These are phyloP conservation scores for Platanista minor DNA, from an alignment of 2,113 vertebrate species.

Conservation along the genomic window DNA sequence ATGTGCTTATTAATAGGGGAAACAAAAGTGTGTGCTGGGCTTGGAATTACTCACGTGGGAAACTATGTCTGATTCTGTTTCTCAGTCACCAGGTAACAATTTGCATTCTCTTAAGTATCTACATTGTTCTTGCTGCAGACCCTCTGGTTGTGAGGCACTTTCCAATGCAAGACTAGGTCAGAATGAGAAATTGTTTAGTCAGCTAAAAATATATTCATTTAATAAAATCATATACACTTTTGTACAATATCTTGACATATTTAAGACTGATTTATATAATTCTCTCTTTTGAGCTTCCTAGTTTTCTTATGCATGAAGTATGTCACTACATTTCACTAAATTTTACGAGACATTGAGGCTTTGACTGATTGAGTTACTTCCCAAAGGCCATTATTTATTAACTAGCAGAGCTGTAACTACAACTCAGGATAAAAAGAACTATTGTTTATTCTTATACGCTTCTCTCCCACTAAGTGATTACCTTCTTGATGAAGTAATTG, in stretches of 20 bases:
- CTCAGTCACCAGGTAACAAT: background rate
- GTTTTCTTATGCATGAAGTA: background rate
- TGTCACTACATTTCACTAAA: background rate
- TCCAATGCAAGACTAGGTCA: background rate
- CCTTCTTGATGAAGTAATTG: background rate
- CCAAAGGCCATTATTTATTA: background rate
- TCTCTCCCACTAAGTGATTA: background rate
- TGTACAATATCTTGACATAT: background rate
- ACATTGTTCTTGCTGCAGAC: background rate
- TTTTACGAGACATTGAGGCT: background rate
- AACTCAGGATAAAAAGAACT: background rate
- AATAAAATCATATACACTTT: background rate
- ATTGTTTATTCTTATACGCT: background rate
- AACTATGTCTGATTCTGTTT: background rate
- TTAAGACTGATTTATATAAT: background rate
- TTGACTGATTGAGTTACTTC: background rate
- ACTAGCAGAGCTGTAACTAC: background rate
- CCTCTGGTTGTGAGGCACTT: background rate
- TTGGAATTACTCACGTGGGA: background rate
- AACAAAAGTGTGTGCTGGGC: fast-evolving
- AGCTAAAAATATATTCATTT: background rate
- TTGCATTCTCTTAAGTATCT: background rate
- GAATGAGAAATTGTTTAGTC: background rate
- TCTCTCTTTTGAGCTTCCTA: background rate
- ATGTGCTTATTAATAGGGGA: background rate